Evolutionary conservation across 2,888 invertebrate genomes (phyloP).

Genomic region (Heliconius aoede): DNA sequence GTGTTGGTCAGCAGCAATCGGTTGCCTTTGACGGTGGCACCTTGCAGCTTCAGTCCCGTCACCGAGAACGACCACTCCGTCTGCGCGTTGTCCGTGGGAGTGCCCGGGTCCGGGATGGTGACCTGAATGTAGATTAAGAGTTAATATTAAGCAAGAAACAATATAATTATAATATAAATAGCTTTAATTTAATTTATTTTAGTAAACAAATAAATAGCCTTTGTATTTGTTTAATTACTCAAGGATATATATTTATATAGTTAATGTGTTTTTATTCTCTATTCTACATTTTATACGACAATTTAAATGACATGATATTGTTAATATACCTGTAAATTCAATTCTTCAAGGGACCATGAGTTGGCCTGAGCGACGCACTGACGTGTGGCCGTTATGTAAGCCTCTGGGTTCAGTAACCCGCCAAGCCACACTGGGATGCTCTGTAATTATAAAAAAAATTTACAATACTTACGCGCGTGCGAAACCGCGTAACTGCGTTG

Average conservation of each 20-base stretch:
- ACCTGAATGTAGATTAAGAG: conserved; percentile 68
- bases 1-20: conserved; percentile 95
- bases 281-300: background rate
- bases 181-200: too few relatives aligned
- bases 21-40: conserved; percentile 96
- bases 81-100: conserved; percentile 84
- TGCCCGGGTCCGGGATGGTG: conserved; percentile 84
- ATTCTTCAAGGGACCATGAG: conserved; percentile 98
- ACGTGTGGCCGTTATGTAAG: conserved; percentile 99
- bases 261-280: too few relatives aligned
- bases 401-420: conserved; percentile 98
- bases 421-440: conserved; percentile 98
- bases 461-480: background rate
- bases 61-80: conserved; percentile 88
- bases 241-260: too few relatives aligned
- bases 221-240: too few relatives aligned
- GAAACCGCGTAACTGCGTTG: too few relatives aligned
- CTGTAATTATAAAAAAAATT: conserved; percentile 70
- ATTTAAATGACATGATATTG: background rate
- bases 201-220: too few relatives aligned
- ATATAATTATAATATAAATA: too few relatives aligned
- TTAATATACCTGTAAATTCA: conserved; percentile 89
- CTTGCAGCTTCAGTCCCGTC: conserved; percentile 96
- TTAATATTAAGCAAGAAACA: background rate
- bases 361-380: conserved; percentile 99